Conservation (phyloP, 1,140 invertebrate genomes). For the Grapholita molesta region DNA sequence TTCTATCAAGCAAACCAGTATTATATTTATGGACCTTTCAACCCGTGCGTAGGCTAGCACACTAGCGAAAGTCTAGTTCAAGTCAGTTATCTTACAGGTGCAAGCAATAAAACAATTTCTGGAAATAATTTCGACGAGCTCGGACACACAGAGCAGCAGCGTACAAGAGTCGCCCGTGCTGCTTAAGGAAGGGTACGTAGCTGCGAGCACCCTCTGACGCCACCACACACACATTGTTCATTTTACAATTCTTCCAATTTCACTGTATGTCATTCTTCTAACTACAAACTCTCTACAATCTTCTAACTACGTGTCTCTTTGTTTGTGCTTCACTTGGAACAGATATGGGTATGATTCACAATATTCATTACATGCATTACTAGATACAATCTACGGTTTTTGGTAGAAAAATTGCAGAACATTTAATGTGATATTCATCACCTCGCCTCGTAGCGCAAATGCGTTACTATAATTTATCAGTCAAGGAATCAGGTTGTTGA, state of each 20-base stretch:
- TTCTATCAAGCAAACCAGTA: too few relatives aligned
- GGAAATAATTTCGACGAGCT: constrained; percentile 91
- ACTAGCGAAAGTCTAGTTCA: neutral
- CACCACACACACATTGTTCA: neutral
- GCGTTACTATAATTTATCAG: too few relatives aligned
- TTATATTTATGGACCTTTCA: too few relatives aligned
- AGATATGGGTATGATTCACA: constrained; percentile 64
- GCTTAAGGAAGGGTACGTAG: constrained; percentile 93
- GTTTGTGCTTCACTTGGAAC: constrained; percentile 52
- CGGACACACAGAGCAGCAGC: constrained; percentile 79
- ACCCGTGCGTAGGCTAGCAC: neutral
- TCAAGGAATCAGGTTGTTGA: too few relatives aligned
- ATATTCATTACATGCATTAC: constrained; percentile 9
- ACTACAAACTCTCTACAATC: constrained; percentile 7
- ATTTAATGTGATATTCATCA: too few relatives aligned
- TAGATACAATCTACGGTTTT: neutral
- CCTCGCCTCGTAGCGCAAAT: too few relatives aligned
- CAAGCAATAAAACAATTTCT: constrained; percentile 90
- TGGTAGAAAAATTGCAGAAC: neutral
- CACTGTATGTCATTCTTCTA: neutral
- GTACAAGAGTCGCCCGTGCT: constrained; percentile 84
- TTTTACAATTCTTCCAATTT: neutral
- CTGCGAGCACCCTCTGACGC: neutral
- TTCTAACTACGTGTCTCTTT: constrained; percentile 24
- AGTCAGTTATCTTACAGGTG: constrained; percentile 61